Conservation (phyloP, 2,113 vertebrate genomes). For the Cepphus grylle region DNA sequence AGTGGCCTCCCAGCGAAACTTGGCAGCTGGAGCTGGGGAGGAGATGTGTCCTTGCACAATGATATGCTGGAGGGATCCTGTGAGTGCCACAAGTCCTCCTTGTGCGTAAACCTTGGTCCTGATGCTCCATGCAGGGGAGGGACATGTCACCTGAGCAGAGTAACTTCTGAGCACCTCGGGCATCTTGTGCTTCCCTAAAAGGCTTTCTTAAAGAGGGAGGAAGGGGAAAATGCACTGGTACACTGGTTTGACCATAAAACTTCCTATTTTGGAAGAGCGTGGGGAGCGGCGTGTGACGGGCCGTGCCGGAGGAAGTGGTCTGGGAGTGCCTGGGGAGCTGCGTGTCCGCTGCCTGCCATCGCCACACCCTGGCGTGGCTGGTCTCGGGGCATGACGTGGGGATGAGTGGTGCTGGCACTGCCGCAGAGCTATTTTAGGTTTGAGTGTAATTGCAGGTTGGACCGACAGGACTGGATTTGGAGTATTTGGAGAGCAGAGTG, state of each 20-base stretch:
- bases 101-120: neutral
- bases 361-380: neutral
- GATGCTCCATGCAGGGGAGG: neutral
- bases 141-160: neutral
- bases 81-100: neutral
- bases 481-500: neutral
- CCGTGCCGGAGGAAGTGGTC: neutral
- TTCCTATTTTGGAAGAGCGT: neutral
- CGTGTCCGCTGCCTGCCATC: accelerated
- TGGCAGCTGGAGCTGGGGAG: slow-evolving; percentile 7
- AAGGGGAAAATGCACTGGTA: neutral
- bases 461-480: neutral
- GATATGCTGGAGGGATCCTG: neutral
- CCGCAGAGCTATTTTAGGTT: neutral
- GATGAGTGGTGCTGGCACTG: neutral
- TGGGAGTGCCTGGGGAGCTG: neutral
- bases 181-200: neutral
- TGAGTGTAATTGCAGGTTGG: slow-evolving; percentile 4
- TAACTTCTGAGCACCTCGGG: neutral
- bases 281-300: neutral
- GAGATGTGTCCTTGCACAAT: neutral
- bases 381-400: neutral
- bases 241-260: neutral
- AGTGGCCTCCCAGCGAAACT: slow-evolving; percentile 37
- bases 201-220: neutral